phyloP scores from a whole-genome alignment of 2,797 vertebrate genomes.

The Hemitrygon akajei region DNA sequence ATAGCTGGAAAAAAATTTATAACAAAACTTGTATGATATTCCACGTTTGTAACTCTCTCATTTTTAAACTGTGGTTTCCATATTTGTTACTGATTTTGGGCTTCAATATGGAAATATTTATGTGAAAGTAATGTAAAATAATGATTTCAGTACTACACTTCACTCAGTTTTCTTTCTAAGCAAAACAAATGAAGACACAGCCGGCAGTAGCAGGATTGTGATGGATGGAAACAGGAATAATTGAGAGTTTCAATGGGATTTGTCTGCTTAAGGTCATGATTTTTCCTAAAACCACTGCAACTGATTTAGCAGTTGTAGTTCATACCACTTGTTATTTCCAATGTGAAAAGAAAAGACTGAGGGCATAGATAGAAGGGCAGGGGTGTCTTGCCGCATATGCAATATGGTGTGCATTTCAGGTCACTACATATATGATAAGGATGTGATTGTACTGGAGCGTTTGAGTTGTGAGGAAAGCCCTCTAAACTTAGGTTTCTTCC shows the following conservation, averaged over 20 bases:
- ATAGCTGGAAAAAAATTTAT: neutral
- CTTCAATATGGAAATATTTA: neutral
- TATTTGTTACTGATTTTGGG: neutral
- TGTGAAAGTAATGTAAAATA: neutral
- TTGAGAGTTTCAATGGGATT: neutral
- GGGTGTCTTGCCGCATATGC: no score
- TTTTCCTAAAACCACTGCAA: neutral
- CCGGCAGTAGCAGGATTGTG: neutral
- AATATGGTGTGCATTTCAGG: no score
- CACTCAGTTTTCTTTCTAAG: no score
- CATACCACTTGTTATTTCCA: neutral
- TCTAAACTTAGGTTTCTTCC: no score
- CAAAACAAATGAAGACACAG: no score
- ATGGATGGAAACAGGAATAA: neutral
- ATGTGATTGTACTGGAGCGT: no score
- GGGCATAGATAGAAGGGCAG: no score
- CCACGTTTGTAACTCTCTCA: neutral
- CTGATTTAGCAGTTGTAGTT: neutral
- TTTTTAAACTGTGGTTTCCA: neutral
- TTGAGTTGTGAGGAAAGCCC: no score
- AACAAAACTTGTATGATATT: neutral
- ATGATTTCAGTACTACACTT: neutral
- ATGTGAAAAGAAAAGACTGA: neutral
- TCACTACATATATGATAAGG: no score
- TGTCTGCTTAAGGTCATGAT: neutral